These are phyloP conservation scores for Pagetopsis macropterus DNA, from an alignment of 2,797 vertebrate species.

Conservation along the genomic window DNA sequence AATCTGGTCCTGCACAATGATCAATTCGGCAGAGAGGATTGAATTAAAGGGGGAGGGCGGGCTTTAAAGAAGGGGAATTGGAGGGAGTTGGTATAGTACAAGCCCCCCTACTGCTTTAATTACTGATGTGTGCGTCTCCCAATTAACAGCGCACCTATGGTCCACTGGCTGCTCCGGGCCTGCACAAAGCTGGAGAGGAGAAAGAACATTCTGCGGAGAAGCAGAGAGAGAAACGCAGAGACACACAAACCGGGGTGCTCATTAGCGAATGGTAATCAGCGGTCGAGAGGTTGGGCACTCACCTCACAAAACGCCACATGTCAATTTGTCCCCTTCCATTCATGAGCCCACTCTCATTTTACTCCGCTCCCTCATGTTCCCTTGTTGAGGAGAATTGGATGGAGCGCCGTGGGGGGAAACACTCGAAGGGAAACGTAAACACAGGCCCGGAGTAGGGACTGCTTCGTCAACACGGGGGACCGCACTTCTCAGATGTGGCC, in stretches of 20 bases:
- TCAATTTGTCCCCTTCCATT: conserved; percentile 82
- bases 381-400: conserved; percentile 76
- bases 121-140: conserved; percentile 85
- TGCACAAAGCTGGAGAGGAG: conserved; percentile 78
- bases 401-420: conserved; percentile 78
- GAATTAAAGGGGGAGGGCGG: conserved; percentile 70
- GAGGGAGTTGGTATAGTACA: conserved; percentile 72
- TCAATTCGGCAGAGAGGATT: conserved; percentile 80
- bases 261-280: conserved; percentile 88
- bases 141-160: conserved; percentile 82
- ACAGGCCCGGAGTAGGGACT: conserved; percentile 60
- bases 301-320: conserved; percentile 86
- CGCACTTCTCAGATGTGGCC: conserved; percentile 55
- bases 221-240: conserved; percentile 58
- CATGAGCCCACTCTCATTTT: conserved; percentile 67
- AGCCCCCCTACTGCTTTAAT: conserved; percentile 88
- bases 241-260: conserved; percentile 77
- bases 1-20: conserved; percentile 84
- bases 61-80: conserved; percentile 64
- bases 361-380: conserved; percentile 57
- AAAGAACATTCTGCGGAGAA: conserved; percentile 69
- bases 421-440: conserved; percentile 79
- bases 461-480: conserved; percentile 47
- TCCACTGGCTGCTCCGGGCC: conserved; percentile 67
- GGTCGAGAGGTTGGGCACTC: conserved; percentile 79